These are phyloP conservation scores for Leucoraja ocellata DNA, from an alignment of 2,797 vertebrate genomes.

Conservation along the genomic window DNA sequence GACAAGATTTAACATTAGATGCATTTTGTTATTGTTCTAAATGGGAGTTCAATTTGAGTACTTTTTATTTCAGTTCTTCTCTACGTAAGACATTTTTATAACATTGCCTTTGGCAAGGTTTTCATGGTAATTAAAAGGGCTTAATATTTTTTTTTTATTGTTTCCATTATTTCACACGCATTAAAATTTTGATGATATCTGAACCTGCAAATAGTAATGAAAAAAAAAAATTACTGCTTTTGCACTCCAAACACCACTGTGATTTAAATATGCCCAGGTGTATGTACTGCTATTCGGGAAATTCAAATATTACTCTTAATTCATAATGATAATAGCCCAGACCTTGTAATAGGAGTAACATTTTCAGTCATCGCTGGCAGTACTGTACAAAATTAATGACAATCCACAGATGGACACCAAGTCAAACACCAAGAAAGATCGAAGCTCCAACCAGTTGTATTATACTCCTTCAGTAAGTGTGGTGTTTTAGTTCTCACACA, in stretches of 20 bases:
- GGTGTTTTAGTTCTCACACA: no score
- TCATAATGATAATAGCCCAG: conserved; percentile 8
- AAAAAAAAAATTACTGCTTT: not conserved
- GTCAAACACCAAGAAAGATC: no score
- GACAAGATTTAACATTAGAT: not conserved
- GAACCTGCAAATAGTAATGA: not conserved
- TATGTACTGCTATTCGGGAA: conserved; percentile 1
- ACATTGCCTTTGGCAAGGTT: conserved; percentile 12
- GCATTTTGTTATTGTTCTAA: not conserved
- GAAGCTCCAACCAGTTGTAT: no score
- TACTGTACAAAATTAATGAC: no score
- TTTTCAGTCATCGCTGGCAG: no score
- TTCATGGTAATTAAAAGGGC: not conserved
- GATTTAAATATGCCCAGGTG: conserved; percentile 1
- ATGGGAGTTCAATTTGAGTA: not conserved
- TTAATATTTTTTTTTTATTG: not conserved
- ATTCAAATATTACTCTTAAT: conserved; percentile 35
- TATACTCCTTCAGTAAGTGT: no score
- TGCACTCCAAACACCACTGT: not conserved
- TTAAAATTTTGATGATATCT: conserved; percentile 1
- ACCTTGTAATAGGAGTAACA: no score
- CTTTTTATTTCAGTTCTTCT: not conserved
- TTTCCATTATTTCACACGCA: not conserved
- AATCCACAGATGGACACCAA: no score
- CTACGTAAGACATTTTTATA: not conserved